Evolutionary conservation across 2,797 vertebrate species (phyloP).

Genomic region (Oceanodroma leucorhoa): DNA sequence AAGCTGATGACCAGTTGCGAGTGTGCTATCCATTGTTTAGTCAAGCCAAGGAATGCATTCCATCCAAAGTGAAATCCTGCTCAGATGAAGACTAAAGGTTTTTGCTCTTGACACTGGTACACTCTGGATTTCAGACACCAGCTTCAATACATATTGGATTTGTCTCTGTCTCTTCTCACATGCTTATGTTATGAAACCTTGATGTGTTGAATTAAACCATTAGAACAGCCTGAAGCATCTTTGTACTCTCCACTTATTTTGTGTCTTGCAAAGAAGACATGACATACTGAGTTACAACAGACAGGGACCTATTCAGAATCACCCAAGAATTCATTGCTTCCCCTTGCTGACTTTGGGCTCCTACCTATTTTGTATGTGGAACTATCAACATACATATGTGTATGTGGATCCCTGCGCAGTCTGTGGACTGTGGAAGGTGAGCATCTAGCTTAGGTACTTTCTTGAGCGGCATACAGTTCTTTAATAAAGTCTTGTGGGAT

Average conservation of each 20-base stretch:
- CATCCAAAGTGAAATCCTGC: neutral
- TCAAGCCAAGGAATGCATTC: neutral
- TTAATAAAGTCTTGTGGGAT: neutral
- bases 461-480: neutral
- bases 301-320: neutral
- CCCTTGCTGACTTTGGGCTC: neutral
- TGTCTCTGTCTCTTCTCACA: neutral
- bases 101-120: neutral
- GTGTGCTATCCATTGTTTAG: neutral
- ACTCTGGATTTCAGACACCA: neutral
- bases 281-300: neutral
- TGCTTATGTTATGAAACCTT: neutral
- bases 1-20: neutral
- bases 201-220: neutral
- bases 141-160: neutral
- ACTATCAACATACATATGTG: neutral
- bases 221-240: neutral
- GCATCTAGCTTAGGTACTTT: neutral
- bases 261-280: neutral
- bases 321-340: neutral
- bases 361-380: neutral
- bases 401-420: neutral
- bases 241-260: neutral
- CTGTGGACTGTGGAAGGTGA: neutral
- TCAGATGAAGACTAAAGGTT: neutral